Evolutionary conservation across 2,888 invertebrate genomes (phyloP), one percentile per base, ranked within the genome.

Genomic region (Coenonympha arcania): DNA sequence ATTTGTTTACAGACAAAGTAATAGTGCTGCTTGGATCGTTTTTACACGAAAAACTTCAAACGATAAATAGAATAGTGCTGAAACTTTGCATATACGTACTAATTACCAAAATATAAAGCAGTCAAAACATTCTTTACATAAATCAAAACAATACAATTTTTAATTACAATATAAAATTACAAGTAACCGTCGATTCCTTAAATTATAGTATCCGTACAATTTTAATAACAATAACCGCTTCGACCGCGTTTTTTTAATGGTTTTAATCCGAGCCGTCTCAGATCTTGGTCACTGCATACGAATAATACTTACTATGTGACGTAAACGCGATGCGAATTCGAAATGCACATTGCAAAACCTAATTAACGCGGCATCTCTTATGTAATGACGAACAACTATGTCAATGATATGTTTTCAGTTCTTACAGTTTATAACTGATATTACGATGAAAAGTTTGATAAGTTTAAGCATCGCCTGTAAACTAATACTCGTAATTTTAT

Each of bases 311-410:
- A n/a, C n/a, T n/a, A n/a, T 18, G 15, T 57, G 58, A 61, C 52
- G 61, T 57, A 58, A 61, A 50, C 48, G 49, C 53, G 52, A 61
- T 52, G 37, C 55, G 55, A 57, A 55, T 56, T 55, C 57, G 39
- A 58, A 58, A 57, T 54, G 55, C 50, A 54, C 52, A 58, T 60
- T 63, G 56, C 62, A 61, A 72, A 73, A 76, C 63, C 62, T 69
- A 76, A 77, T 76, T 76, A 76, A 64, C 61, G 58, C 60, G 57
- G 59, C 57, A 60, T 58, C 62, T 39, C 22, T 83, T 81, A 76
- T 68, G 71, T 79, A 83, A 83, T 65, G 59, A 59, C 78, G 78
- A 74, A 68, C 79, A 83, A 79, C 77, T 82, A 76, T 83, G 83
- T 82, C 79, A 82, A 79, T 76, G 68, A 71, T 55, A 59, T 59